Conservation (phyloP, 2,797 vertebrate species). For the Manis crassicaudata region DNA sequence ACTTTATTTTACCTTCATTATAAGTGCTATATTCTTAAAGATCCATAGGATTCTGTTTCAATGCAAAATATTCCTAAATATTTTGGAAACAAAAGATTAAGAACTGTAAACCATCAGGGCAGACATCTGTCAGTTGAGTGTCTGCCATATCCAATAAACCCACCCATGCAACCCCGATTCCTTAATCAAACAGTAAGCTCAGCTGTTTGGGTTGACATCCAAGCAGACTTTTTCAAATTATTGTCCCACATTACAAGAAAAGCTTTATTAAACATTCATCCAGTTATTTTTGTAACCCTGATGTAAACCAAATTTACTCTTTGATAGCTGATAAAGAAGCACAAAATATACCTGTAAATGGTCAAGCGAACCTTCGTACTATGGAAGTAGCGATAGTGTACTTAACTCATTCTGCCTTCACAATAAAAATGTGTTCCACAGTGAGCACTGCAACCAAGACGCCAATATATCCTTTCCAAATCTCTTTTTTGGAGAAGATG, state of each 20-base stretch:
- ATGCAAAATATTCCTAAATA: constrained; percentile 52
- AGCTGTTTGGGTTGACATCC: constrained; percentile 55
- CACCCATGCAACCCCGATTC: constrained; percentile 51
- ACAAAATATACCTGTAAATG: background rate
- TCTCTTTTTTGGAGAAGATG: constrained; percentile 48
- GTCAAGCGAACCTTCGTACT: constrained; percentile 24
- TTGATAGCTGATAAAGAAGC: constrained; percentile 40
- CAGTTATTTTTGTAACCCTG: background rate
- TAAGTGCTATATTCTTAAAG: constrained; percentile 49
- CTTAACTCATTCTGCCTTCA: constrained; percentile 38
- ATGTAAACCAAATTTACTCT: constrained; percentile 1
- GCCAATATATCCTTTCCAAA: constrained; percentile 41
- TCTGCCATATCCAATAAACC: constrained; percentile 45
- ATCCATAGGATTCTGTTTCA: constrained; percentile 26
- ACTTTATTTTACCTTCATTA: constrained; percentile 47
- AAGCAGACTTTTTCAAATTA: constrained; percentile 58
- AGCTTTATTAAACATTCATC: constrained; percentile 34
- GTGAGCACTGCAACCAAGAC: constrained; percentile 46
- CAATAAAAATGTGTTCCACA: constrained; percentile 42
- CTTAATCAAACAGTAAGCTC: constrained; percentile 59
- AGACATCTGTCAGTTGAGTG: constrained; percentile 22
- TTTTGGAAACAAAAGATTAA: constrained; percentile 66
- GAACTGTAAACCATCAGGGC: constrained; percentile 9
- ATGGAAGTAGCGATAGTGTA: constrained; percentile 21
- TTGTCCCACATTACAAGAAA: constrained; percentile 30